Evolutionary conservation across 2,113 vertebrate genomes (phyloP).

Genomic region (Cynoglossus semilaevis): DNA sequence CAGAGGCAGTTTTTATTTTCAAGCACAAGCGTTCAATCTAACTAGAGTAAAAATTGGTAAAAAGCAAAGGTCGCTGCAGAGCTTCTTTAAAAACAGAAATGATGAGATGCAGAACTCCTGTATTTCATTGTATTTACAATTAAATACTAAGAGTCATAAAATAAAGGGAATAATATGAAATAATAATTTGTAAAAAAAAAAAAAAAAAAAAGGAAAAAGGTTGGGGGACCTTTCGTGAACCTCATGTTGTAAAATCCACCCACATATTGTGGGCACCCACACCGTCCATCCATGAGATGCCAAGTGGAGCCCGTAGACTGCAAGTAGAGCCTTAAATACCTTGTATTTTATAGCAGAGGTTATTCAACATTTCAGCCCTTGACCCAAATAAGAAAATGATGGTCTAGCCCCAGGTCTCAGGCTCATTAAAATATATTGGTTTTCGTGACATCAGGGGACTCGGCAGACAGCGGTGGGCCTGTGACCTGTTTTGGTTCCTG

Average conservation of each 20-base stretch:
- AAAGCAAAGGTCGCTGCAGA: no score
- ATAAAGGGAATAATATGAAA: slow-evolving; percentile 29
- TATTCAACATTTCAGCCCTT: slow-evolving; percentile 46
- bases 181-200: no score
- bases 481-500: slow-evolving; percentile 44
- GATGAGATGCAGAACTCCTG: no score
- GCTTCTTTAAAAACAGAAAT: no score
- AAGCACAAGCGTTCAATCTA: no score
- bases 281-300: slow-evolving; percentile 30
- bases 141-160: slow-evolving; percentile 31
- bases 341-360: slow-evolving; percentile 38
- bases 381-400: slow-evolving; percentile 56
- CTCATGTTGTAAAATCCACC: slow-evolving; percentile 29
- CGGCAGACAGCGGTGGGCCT: slow-evolving; percentile 26
- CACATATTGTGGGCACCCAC: slow-evolving; percentile 1
- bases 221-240: background rate
- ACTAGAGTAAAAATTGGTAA: no score
- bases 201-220: no score
- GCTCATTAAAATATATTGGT: slow-evolving; percentile 64
- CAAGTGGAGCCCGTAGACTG: slow-evolving; percentile 22
- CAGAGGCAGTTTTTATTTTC: no score
- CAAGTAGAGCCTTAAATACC: slow-evolving; percentile 36
- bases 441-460: slow-evolving; percentile 41
- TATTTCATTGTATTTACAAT: no score
- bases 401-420: slow-evolving; percentile 50